phyloP scores from a whole-genome alignment of 2,797 vertebrate genomes.

The Cryptoprocta ferox region DNA sequence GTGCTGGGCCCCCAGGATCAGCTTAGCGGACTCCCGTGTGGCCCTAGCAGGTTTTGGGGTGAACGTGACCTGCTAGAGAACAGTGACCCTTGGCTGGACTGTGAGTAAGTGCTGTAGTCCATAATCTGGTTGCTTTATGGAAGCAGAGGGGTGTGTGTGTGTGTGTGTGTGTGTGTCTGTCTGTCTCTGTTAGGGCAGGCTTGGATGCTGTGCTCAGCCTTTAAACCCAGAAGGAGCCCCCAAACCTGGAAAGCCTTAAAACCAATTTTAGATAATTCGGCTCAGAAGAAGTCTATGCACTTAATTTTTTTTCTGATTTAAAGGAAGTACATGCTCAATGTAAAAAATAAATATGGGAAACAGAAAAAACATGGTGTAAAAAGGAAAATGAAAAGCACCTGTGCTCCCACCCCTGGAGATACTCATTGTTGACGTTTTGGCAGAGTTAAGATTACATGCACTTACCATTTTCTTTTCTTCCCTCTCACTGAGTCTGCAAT shows the following conservation, averaged over 20 bases:
- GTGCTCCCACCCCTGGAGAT: not conserved
- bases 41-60: not conserved
- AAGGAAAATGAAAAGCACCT: slow-evolving; percentile 53
- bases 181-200: not conserved
- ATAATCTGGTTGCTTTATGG: not conserved
- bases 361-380: not conserved
- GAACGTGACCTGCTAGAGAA: not conserved
- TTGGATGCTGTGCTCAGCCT: not conserved
- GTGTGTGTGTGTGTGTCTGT: not conserved
- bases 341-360: slow-evolving; percentile 31
- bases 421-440: slow-evolving; percentile 36
- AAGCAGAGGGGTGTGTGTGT: not conserved
- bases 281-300: slow-evolving; percentile 57
- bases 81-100: not conserved
- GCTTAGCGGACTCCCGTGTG: not conserved
- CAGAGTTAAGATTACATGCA: not conserved
- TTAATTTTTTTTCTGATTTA: slow-evolving; percentile 54
- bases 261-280: slow-evolving; percentile 59
- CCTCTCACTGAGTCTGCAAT: not conserved
- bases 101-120: not conserved
- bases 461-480: not conserved
- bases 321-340: slow-evolving; percentile 50
- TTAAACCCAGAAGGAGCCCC: not conserved
- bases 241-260: slow-evolving; percentile 8
- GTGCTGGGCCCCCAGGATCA: not conserved